Evolutionary conservation across 2,113 vertebrate genomes (phyloP).

Genomic region (Hydropotes inermis): DNA sequence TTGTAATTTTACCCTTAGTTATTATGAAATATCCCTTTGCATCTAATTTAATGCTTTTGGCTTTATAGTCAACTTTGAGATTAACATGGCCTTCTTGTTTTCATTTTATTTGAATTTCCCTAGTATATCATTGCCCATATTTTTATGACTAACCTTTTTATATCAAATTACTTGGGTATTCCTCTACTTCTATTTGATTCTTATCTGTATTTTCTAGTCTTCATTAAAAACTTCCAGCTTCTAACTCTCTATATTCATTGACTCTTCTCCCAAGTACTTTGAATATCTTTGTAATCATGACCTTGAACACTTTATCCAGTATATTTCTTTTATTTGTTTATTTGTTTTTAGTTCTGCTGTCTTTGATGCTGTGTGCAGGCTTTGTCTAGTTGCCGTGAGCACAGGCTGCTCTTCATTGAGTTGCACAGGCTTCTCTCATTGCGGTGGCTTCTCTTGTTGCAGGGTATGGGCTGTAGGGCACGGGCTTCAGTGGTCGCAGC

Average conservation of each 20-base stretch:
- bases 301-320: not conserved
- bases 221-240: not conserved
- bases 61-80: not conserved
- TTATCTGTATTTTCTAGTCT: not conserved
- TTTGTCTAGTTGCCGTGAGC: not conserved
- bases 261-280: not conserved
- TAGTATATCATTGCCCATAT: not conserved
- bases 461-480: not conserved
- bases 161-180: not conserved
- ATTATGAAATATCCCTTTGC: not conserved
- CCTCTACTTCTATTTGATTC: not conserved
- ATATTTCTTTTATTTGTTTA: not conserved
- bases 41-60: not conserved
- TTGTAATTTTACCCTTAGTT: constrained; percentile 8
- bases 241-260: not conserved
- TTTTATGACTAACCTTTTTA: not conserved
- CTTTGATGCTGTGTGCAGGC: not conserved
- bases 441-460: not conserved
- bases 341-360: not conserved
- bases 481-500: not conserved
- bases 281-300: not conserved
- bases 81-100: not conserved
- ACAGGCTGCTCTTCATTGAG: not conserved
- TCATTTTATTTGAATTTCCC: constrained; percentile 1
- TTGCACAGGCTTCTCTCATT: not conserved